A percentile compares a stretch with the other conserved stretches of the same genome.
Evolutionary conservation across 1,140 invertebrate genomes (phyloP).

Genomic region (Magallana angulata): DNA sequence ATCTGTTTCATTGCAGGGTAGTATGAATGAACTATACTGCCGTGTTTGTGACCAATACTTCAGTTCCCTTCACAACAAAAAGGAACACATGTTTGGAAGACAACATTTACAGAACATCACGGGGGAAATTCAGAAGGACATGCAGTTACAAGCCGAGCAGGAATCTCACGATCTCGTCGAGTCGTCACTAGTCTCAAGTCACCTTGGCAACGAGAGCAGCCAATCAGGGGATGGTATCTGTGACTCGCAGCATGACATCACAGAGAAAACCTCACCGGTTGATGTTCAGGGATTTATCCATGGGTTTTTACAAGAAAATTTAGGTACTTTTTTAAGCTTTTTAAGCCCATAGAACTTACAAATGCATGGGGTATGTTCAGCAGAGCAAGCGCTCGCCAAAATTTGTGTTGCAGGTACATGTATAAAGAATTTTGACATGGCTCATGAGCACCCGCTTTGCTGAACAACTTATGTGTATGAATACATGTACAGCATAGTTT

Average conservation of each 20-base stretch:
- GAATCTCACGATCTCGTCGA: slow-evolving; percentile 39
- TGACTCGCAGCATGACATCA: not conserved
- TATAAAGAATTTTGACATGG: too few relatives aligned
- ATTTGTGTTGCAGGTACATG: too few relatives aligned
- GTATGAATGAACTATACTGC: slow-evolving; percentile 82
- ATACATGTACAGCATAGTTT: too few relatives aligned
- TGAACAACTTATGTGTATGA: too few relatives aligned
- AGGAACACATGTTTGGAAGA: slow-evolving; percentile 82
- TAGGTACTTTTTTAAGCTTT: slow-evolving; percentile 50
- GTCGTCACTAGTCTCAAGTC: slow-evolving; percentile 40
- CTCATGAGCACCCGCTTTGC: too few relatives aligned
- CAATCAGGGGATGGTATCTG: not conserved
- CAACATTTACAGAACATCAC: slow-evolving; percentile 81
- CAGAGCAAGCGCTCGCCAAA: too few relatives aligned
- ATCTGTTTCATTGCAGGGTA: slow-evolving; percentile 59
- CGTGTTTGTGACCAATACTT: slow-evolving; percentile 83
- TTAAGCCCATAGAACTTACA: too few relatives aligned
- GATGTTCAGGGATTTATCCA: slow-evolving; percentile 66
- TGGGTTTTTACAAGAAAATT: slow-evolving; percentile 62
- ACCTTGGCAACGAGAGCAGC: slow-evolving; percentile 44
- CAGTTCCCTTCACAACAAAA: slow-evolving; percentile 83
- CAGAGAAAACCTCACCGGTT: slow-evolving; percentile 39
- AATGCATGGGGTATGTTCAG: too few relatives aligned
- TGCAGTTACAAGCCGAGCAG: slow-evolving; percentile 51
- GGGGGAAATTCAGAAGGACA: slow-evolving; percentile 61